Base-by-base conservation (phyloP, 2,797 vertebrate species). In the Lithobates sylvaticus region DNA sequence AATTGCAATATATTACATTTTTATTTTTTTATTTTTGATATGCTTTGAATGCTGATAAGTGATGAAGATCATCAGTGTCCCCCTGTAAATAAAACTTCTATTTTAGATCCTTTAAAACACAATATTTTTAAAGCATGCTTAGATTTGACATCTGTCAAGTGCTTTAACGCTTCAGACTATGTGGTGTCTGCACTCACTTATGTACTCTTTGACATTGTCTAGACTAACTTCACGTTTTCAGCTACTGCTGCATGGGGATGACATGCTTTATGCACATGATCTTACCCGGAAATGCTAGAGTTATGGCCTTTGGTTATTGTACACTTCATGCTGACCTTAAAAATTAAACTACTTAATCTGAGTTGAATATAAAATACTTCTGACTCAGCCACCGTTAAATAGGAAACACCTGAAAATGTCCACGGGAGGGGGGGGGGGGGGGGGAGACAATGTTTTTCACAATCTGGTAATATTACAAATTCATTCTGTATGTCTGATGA, bases 331-430 rank as follows among this genome's bases (percentile, higher is more conserved):
- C 29, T 77, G 54, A 42, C 67, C 85, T 64, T 39, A n/a, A 36
- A 68, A 80, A 79, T 36, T 50, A 75, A 44, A 78, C 18, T 1
- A 0, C 29, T n/a, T 65, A 26, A 73, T 61, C 13, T 84, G 27
- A 76, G 65, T 9, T 50, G 32, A 34, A 70, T 83, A 83, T 32
- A 23, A 61, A 65, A 72, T 78, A 50, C 70, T 78, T 42, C 23
- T 34, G 70, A 72, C 61, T 75, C 39, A 85, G 74, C 27, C 69
- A 68, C 58, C 3, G 16, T 83, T 86, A 79, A 73, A 76, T 76
- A 39, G 61, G 67, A 82, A 87, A 83, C 54, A 71, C 68, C 85
- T 78, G 75, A 83, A 65, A 29, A 44, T 68, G 76, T 65, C 70
- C 75, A 27, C 34, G 27, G 75, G n/a, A n/a, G 29, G 29, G 29